Base-by-base conservation (phyloP, 2,797 vertebrate genomes). In the Enteromius afrohamiltoni region DNA sequence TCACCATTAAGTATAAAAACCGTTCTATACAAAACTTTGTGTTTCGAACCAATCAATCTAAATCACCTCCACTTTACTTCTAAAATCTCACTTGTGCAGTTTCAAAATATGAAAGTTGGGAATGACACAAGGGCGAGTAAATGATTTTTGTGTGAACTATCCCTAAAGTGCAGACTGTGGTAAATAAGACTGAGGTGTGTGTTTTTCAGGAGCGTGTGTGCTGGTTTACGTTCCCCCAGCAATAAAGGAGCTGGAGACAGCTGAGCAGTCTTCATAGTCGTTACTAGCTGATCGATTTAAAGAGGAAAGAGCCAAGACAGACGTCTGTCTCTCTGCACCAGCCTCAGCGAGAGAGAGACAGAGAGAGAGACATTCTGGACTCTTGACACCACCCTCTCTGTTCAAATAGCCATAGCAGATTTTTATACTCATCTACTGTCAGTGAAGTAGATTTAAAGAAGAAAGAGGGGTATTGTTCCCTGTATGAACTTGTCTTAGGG, bases 181-280 rank as follows among this genome's bases (percentile, higher is more conserved):
- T 83, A 49, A 85, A 83, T 69, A 84, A 78, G 79, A 68, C 73
- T 71, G 84, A 37, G 71, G 34, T 47, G 83, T 53, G 69, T 75
- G 82, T 81, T 85, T 71, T 80, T 86, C 79, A 78, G 77, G 62
- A 70, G 73, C 17, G 23, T 74, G 60, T 87, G 77, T 83, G 84
- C 80, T 85, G 65, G 79, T 87, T 88, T 88, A 83, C 82, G 77
- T 89, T 85, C 75, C 70, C 47, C 73, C 68, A 68, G 85, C 82
- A 89, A 84, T 88, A 88, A 87, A 85, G 70, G 85, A 75, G 70
- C 68, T 79, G 84, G 86, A 88, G 87, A 86, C 84, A 86, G 85
- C 89, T 86, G 88, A 88, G 68, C 64, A 83, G 86, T 89, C 79
- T 90, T 90, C 91, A 89, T 84, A 89, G 88, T 93, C 91, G 89